Evolutionary conservation across 1,140 invertebrate genomes (phyloP), one percentile per base, ranked within the genome.

Genomic region (Hetaerina americana): DNA sequence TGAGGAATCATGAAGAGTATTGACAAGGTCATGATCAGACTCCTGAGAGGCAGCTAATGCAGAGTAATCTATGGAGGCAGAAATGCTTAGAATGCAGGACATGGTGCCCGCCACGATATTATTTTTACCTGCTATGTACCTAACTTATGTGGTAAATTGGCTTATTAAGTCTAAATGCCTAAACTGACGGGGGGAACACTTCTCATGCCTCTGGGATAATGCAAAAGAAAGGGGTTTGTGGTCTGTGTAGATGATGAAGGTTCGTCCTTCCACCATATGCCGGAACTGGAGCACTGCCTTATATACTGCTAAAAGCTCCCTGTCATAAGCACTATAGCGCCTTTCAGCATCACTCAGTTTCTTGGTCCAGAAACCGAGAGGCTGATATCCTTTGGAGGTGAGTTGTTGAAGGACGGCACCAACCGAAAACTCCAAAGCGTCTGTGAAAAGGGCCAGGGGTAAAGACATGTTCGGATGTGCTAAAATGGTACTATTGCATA

Each of bases 251-350:
- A 83, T 76, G 0, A 68, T 73, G 66, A 82, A 80, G 22, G 27
- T 6, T 72, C 78, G 74, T 24, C 76, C 81, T 77, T 84, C 80
- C 0, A 85, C 27, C 27, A 81, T 75, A 70, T 82, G 77, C 8
- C 76, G 75, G 73, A 85, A 85, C 69, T 81, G 77, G 72, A 80
- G 77, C 0, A 83, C 74, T 6, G 77, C 76, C 15, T 74, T 70
- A 74, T 83, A 85, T 25, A 82, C 79, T 0, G 81, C 83, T 5
- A 84, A 70, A 0, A 85, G 73, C 75, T 86, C 82, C 5, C 80
- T 71, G 72, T 83, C 81, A 75, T 80, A 84, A 1, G 80, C 76
- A 12, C 76, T 76, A 66, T 82, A 82, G 27, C 79, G 78, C 24
- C 71, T 49, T 74, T 84, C 75, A 0, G 77, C 69, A 22, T 74